Base-by-base conservation (phyloP, 2,888 invertebrate species). In the Argyra leucocephala region DNA sequence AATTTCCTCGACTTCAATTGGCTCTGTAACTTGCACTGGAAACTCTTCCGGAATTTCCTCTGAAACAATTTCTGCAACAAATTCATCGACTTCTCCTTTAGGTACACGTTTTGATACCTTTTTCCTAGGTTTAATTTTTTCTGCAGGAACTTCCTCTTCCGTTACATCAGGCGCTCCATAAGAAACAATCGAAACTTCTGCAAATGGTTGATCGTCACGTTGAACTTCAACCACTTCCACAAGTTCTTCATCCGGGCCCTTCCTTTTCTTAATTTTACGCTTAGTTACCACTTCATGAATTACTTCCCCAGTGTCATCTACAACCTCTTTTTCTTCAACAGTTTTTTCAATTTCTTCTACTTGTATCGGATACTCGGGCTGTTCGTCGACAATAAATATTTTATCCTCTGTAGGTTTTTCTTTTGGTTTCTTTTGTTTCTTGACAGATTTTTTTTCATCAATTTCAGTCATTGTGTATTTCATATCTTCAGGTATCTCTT, bases 221-320 rank as follows among this genome's bases (percentile, higher is more conserved):
- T 75, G 72, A 1, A 75, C 70, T 68, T 78, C 75, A n/a, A 77
- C 73, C 36, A 79, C 77, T 75, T 80, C 75, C 70, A 80, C 76
- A 60, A 76, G 70, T 64, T 74, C 71, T 66, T 79, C 78, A 70
- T 78, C 76, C 2, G 78, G 76, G 12, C 77, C 78, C 60, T 75
- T 75, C 18, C 76, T 77, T 64, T 79, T 80, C 66, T 78, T 79
- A 3, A 80, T 76, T 63, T 78, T 77, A 10, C 79, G 76, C 67
- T 79, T 81, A 18, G 78, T 81, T 22, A 75, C 76, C 4, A 75
- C 76, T 65, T 80, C 77, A 68, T 78, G 78, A 31, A 76, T 76
- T 6, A 75, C 72, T 57, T 79, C 76, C 37, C 81, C 78, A 48
- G 76, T 72, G 2, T 81, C 78, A 18, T 78, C 75, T 15, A 75